phyloP scores from a whole-genome alignment of 2,888 invertebrate species.

The Eupithecia pulchellata region DNA sequence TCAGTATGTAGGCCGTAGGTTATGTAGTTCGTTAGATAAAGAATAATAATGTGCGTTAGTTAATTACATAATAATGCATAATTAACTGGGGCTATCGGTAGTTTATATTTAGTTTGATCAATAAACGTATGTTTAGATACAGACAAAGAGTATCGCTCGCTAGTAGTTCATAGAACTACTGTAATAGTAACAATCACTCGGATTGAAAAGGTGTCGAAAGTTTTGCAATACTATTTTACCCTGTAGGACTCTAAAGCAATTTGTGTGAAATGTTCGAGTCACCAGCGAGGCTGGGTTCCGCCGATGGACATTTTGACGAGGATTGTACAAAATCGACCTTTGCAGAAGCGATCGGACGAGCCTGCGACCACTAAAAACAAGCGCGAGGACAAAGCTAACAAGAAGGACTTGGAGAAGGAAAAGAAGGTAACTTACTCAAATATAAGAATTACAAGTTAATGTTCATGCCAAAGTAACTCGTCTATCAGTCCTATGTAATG shows the following conservation, averaged over 20 bases:
- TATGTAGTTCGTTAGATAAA: neutral
- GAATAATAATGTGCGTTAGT: neutral
- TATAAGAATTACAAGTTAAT: neutral
- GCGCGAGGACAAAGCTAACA: constrained; percentile 72
- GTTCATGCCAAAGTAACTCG: neutral
- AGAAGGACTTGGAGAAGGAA: constrained; percentile 76
- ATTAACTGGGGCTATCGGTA: no score
- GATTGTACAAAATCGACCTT: constrained; percentile 16
- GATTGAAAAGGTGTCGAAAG: neutral
- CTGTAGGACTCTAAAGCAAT: neutral
- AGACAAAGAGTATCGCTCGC: neutral
- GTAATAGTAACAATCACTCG: neutral
- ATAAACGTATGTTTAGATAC: neutral
- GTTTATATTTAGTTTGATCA: neutral
- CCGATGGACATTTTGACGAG: neutral
- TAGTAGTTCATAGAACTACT: neutral
- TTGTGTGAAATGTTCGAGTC: neutral
- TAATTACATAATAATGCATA: neutral
- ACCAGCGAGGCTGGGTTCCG: neutral
- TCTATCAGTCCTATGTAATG: neutral
- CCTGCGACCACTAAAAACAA: constrained; percentile 68
- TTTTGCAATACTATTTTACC: neutral
- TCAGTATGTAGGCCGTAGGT: neutral
- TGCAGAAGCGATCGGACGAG: constrained; percentile 69
- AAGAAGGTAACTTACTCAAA: constrained; percentile 65